These are phyloP conservation scores for Ptychadena robeensis DNA, from an alignment of 2,797 vertebrate species.

Conservation along the genomic window DNA sequence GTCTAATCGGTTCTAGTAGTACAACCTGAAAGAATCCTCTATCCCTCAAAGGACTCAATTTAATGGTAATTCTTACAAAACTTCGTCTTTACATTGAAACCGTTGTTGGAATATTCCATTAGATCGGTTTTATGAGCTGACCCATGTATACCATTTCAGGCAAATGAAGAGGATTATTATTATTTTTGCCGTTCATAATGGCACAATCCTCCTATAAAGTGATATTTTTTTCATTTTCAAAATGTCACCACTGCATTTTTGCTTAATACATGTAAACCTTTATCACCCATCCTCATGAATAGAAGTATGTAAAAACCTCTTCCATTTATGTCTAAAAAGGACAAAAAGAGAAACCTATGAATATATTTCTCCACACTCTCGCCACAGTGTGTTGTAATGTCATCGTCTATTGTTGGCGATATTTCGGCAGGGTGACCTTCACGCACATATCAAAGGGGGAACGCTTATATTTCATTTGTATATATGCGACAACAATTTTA, in stretches of 20 bases:
- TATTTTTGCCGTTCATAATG: too few relatives aligned
- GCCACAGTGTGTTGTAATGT: background rate
- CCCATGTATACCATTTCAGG: too few relatives aligned
- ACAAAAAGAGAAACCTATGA: background rate
- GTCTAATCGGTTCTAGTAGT: too few relatives aligned
- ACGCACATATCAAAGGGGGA: background rate
- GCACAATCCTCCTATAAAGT: too few relatives aligned
- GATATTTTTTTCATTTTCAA: background rate
- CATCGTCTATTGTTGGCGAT: background rate
- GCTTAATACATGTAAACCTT: conserved; percentile 5
- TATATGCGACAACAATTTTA: too few relatives aligned
- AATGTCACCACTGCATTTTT: background rate
- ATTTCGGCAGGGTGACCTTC: background rate
- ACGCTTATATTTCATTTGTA: background rate
- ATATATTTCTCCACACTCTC: background rate
- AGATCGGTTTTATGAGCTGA: too few relatives aligned
- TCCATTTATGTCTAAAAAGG: background rate
- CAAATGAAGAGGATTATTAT: too few relatives aligned
- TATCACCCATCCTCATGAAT: conserved; percentile 12
- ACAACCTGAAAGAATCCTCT: too few relatives aligned
- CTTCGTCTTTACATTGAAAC: too few relatives aligned
- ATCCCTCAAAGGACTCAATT: too few relatives aligned
- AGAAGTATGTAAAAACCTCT: conserved; percentile 1
- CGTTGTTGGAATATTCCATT: too few relatives aligned
- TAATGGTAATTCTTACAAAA: too few relatives aligned